phyloP scores from a whole-genome alignment of 2,113 vertebrate species.

The Eudyptes chrysolophus region DNA sequence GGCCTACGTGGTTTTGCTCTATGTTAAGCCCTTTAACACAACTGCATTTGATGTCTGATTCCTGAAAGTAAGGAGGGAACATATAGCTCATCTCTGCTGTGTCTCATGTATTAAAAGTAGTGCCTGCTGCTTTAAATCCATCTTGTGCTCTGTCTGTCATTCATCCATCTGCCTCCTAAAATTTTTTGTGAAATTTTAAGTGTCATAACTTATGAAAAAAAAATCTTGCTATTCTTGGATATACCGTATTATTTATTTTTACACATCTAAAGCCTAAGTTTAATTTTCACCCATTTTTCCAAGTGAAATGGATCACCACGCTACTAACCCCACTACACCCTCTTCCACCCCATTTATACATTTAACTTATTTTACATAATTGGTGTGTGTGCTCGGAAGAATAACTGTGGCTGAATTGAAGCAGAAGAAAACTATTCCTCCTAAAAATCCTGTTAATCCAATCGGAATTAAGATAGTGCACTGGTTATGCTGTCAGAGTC shows the following conservation, averaged over 20 bases:
- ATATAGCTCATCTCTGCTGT: background rate
- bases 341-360: background rate
- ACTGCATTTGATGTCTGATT: background rate
- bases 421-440: slow-evolving; percentile 6
- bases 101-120: background rate
- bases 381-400: background rate
- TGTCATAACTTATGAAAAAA: background rate
- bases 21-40: background rate
- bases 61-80: background rate
- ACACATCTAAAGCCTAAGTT: background rate
- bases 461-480: background rate
- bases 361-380: slow-evolving; percentile 14
- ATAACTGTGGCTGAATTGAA: background rate
- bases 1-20: background rate
- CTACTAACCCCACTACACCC: background rate
- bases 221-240: background rate
- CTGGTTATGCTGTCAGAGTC: background rate
- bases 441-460: slow-evolving; percentile 18
- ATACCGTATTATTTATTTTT: background rate
- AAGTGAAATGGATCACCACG: background rate
- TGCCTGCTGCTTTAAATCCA: background rate
- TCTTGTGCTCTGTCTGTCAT: background rate
- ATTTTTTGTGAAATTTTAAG: background rate
- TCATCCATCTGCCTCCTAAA: background rate
- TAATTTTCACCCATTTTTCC: background rate